Evolutionary conservation across 2,888 invertebrate genomes (phyloP).

Genomic region (Diachrysia chrysitis): DNA sequence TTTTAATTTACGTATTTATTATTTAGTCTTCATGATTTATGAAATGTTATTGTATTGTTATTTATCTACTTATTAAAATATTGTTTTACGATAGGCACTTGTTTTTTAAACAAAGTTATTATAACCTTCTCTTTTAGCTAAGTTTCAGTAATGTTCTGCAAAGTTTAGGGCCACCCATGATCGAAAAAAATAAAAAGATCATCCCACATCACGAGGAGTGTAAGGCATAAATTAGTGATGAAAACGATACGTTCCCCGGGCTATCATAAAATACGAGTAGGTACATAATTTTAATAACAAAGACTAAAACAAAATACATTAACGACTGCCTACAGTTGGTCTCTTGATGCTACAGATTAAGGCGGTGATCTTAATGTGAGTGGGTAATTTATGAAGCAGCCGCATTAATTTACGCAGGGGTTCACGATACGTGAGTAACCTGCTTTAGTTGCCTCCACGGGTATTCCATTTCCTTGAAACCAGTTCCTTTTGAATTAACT

Average conservation of each 20-base stretch:
- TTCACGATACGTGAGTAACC: slow-evolving; percentile 60
- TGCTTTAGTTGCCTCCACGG: slow-evolving; percentile 62
- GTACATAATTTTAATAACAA: slow-evolving; percentile 79
- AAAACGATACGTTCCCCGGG: slow-evolving; percentile 74
- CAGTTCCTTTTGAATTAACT: slow-evolving; percentile 41
- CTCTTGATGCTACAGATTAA: slow-evolving; percentile 64
- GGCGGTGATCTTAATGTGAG: slow-evolving; percentile 72
- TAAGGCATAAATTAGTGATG: slow-evolving; percentile 81
- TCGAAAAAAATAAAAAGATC: slow-evolving; percentile 74
- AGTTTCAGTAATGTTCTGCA: slow-evolving; percentile 35
- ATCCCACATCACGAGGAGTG: slow-evolving; percentile 67
- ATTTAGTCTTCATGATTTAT: too few species aligned
- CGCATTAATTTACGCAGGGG: slow-evolving; percentile 75
- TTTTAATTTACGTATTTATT: too few species aligned
- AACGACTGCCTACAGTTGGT: slow-evolving; percentile 63
- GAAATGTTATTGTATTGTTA: too few species aligned
- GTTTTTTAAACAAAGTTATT: too few species aligned
- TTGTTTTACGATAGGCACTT: too few species aligned
- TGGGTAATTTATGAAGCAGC: slow-evolving; percentile 78
- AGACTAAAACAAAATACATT: slow-evolving; percentile 78
- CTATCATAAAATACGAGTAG: slow-evolving; percentile 75
- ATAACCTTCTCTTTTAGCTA: background rate
- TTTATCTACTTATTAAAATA: too few species aligned
- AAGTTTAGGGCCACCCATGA: slow-evolving; percentile 78
- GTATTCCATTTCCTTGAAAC: slow-evolving; percentile 63